Evolutionary conservation across 2,113 vertebrate genomes (phyloP).

Genomic region (Prietella phreatophila): DNA sequence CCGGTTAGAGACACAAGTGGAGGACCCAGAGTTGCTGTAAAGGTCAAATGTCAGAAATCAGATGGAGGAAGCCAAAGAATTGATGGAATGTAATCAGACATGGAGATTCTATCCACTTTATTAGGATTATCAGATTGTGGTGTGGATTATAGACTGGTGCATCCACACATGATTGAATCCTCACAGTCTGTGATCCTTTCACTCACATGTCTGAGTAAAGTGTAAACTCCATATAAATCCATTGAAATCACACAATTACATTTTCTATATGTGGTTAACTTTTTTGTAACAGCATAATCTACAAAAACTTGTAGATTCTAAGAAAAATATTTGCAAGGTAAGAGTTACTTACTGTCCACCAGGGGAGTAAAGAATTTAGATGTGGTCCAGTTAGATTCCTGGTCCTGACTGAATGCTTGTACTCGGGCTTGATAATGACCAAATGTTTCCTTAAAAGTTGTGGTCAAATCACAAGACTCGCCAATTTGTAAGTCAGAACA

Average conservation of each 20-base stretch:
- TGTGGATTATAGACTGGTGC: not conserved
- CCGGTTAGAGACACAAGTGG: slow-evolving; percentile 58
- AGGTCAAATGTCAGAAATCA: slow-evolving; percentile 6
- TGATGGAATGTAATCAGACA: not conserved
- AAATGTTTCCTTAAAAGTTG: slow-evolving; percentile 24
- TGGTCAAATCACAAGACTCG: slow-evolving; percentile 62
- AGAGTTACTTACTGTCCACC: slow-evolving; percentile 61
- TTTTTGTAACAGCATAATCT: not conserved
- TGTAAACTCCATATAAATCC: not conserved
- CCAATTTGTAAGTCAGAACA: slow-evolving; percentile 52
- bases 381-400: slow-evolving; percentile 59
- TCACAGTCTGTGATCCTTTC: not conserved
- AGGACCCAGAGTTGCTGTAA: slow-evolving; percentile 64
- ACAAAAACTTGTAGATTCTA: not conserved
- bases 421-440: slow-evolving; percentile 54
- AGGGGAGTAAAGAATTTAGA: slow-evolving; percentile 58
- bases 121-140: not conserved
- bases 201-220: not conserved
- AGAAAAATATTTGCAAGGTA: not conserved
- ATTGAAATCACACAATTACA: not conserved
- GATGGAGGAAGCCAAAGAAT: not conserved
- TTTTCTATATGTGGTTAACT: not conserved
- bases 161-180: not conserved
- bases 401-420: slow-evolving; percentile 49
- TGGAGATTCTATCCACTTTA: not conserved